These are phyloP conservation scores for Prinia subflava DNA, from an alignment of 2,113 vertebrate species.

Conservation along the genomic window DNA sequence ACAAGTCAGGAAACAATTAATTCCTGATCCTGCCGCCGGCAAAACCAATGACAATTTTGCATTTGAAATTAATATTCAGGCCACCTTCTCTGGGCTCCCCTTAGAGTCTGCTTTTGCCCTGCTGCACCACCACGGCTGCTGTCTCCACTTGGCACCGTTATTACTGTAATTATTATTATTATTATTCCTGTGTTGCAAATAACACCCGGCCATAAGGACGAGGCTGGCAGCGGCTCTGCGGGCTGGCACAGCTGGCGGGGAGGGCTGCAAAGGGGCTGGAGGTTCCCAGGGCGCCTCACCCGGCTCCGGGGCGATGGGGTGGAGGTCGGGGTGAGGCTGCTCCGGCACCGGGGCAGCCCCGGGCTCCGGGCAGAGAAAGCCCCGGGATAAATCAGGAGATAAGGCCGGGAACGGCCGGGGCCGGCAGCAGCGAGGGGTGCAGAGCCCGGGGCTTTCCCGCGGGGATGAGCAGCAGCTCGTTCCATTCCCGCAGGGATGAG, in stretches of 20 bases:
- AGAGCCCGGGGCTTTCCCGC: too few species aligned
- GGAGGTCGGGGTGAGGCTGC: slow-evolving; percentile 35
- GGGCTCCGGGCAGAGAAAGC: not conserved
- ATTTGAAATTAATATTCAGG: not conserved
- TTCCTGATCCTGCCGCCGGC: not conserved
- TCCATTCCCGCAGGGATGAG: not conserved
- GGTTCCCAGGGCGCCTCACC: not conserved
- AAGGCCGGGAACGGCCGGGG: slow-evolving; percentile 25
- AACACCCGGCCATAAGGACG: not conserved
- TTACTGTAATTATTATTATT: not conserved
- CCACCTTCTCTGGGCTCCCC: not conserved
- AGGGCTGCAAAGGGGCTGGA: not conserved
- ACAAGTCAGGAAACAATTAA: not conserved
- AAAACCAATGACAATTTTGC: not conserved
- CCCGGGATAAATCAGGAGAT: not conserved
- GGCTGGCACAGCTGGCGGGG: not conserved
- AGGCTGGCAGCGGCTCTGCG: not conserved
- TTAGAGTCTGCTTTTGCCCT: not conserved
- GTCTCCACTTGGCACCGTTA: not conserved
- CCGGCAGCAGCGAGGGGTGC: not conserved
- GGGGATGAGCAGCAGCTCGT: too few species aligned
- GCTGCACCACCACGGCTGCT: not conserved
- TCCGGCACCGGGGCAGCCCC: slow-evolving; percentile 34
- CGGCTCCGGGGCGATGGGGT: slow-evolving; percentile 11
- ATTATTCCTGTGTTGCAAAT: not conserved